A percentile compares a stretch with the other conserved stretches of the same genome.
These are phyloP conservation scores for Nemotelus pantherinus DNA, from an alignment of 2,888 invertebrate species.

Conservation along the genomic window DNA sequence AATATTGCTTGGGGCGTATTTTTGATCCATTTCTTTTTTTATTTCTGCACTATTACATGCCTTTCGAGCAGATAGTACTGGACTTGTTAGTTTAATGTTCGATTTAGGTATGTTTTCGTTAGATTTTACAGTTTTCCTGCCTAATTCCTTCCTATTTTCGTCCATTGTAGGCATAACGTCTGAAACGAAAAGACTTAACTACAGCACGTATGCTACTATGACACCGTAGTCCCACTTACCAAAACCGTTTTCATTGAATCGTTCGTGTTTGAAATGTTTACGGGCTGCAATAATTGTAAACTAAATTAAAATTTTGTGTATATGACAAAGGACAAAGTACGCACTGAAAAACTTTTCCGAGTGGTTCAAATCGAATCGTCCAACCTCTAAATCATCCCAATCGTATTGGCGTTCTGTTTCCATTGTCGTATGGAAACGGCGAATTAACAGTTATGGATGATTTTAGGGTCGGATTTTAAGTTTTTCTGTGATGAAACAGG, in stretches of 20 bases:
- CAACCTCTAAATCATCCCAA: constrained; percentile 61
- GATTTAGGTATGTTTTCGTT: not conserved
- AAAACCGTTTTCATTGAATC: constrained; percentile 47
- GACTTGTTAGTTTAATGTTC: not conserved
- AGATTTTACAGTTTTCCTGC: not conserved
- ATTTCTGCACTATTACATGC: not conserved
- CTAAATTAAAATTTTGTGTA: constrained; percentile 46
- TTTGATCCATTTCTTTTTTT: not conserved
- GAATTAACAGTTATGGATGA: not conserved
- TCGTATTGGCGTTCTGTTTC: constrained; percentile 52
- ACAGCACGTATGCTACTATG: not conserved
- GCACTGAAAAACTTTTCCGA: constrained; percentile 60
- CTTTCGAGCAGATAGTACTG: not conserved
- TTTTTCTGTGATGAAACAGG: too few relatives aligned
- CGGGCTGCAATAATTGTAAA: constrained; percentile 46
- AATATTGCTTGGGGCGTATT: constrained; percentile 43
- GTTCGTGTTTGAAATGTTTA: constrained; percentile 54
- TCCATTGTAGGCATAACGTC: constrained; percentile 19
- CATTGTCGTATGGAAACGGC: not conserved
- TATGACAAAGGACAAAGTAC: constrained; percentile 34
- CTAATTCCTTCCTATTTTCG: not conserved
- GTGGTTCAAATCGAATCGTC: constrained; percentile 57
- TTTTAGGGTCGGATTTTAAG: not conserved
- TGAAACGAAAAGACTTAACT: constrained; percentile 1
- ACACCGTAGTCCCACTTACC: constrained; percentile 8